Percentiles rank a stretch among this genome's conserved stretches.
Conservation (phyloP, 2,888 invertebrate species). For the Chymomyza fuscimana region DNA sequence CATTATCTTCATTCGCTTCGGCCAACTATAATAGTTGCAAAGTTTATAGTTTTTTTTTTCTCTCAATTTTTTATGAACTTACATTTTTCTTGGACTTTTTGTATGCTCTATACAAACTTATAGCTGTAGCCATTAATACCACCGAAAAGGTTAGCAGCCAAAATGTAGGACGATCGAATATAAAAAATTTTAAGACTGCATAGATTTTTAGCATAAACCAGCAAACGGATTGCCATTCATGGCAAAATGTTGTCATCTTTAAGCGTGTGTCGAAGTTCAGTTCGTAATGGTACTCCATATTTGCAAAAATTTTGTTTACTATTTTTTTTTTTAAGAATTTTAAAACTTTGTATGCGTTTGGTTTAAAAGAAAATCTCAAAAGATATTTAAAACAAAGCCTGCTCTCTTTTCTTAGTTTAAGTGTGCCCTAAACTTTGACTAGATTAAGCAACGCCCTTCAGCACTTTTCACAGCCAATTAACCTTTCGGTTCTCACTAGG, state of each 20-base stretch:
- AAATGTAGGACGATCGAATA: neutral
- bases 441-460: neutral
- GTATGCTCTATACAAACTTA: neutral
- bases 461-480: neutral
- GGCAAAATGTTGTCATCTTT: neutral
- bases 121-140: neutral
- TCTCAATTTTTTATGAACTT: neutral
- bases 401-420: neutral
- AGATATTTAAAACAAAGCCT: neutral
- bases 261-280: neutral
- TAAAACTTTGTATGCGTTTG: neutral
- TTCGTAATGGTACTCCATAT: neutral
- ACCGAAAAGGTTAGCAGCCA: neutral
- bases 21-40: too few relatives aligned
- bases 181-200: neutral
- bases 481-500: neutral
- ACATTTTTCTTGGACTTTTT: neutral
- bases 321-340: neutral
- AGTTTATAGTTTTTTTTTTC: too few relatives aligned
- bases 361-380: neutral
- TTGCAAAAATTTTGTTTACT: neutral
- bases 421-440: too few relatives aligned
- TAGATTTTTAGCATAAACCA: neutral
- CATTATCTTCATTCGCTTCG: too few relatives aligned
- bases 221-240: slow-evolving; percentile 2